Percentiles rank a stretch among this genome's conserved stretches.
Conservation (phyloP, 2,888 invertebrate genomes). For the Orthosia gothica region DNA sequence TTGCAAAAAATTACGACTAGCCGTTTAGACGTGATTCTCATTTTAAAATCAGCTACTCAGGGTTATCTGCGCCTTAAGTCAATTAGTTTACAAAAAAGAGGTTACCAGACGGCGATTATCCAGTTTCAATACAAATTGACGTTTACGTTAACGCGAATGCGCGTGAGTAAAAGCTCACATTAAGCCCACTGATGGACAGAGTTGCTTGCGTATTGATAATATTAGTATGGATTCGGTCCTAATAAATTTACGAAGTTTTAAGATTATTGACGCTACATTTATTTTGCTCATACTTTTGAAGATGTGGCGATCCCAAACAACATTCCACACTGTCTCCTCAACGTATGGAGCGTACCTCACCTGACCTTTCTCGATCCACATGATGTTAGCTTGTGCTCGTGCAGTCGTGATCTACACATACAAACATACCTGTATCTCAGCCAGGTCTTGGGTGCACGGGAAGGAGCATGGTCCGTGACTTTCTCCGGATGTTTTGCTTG, state of each 20-base stretch:
- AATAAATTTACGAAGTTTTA: not conserved
- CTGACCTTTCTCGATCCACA: slow-evolving; percentile 41
- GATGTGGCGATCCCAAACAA: not conserved
- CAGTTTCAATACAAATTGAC: too few species aligned
- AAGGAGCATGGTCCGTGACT: slow-evolving; percentile 47
- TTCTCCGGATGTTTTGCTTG: slow-evolving; percentile 50
- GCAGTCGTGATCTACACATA: slow-evolving; percentile 51
- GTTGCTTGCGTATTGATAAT: too few species aligned
- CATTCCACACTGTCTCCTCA: not conserved
- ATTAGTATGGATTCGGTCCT: not conserved
- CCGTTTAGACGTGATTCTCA: too few species aligned
- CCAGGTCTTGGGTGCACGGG: slow-evolving; percentile 40
- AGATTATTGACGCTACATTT: not conserved
- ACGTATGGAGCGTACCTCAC: not conserved
- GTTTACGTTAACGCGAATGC: too few species aligned
- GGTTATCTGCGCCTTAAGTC: too few species aligned
- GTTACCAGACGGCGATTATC: too few species aligned
- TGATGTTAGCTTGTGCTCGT: slow-evolving; percentile 22
- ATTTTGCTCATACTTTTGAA: not conserved
- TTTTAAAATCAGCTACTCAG: too few species aligned
- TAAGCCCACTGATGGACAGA: too few species aligned
- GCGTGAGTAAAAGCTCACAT: too few species aligned
- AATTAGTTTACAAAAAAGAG: too few species aligned
- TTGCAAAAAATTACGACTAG: too few species aligned
- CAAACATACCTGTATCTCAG: slow-evolving; percentile 33